Base-by-base conservation (phyloP, 1,140 invertebrate species). In the Chionoecetes opilio region DNA sequence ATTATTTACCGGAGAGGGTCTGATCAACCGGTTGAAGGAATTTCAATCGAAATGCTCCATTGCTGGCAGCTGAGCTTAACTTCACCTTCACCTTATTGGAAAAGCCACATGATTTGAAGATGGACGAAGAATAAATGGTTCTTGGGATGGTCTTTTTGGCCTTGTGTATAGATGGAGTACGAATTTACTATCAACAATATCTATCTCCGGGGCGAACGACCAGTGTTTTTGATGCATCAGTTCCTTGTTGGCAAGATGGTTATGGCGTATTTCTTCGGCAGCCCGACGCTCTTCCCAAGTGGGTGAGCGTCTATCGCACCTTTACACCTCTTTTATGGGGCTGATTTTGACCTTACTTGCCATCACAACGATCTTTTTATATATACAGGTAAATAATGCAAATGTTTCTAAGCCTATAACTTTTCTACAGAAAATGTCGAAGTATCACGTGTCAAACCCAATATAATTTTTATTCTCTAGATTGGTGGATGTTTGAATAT, bases 81-180 rank as follows among this genome's bases (percentile, higher is more conserved):
- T 89, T 89, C 87, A 89, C 32, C 6, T 89, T 11, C 37, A 38
- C 2, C 17, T 21, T 38, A 9, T 2, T 38, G 26, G 35, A 38
- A 8, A 26, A 89, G 41, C 87, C 87, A 21, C 87, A 34, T 11
- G 87, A 89, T 29, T 29, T 11, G 26, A 89, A 89, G 26, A 38
- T 29, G 87, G 87, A 37, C 21, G 21, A 8, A 89, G n/a, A 37
- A 38, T 11, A 37, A 89, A 89, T 89, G 87, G 87, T 38, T 6
- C 87, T 3, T 89, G 87, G 87, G 87, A 37, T 38, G 87, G 87
- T 37, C 35, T 89, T 6, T n/a, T 38, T 89, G 32, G 87, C 8
- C 9, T 89, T 2, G 8, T 89, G 5, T 11, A 89, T 2, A 34
- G 32, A 17, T 21, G 37, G 87, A 89, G 26, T 38, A 89, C 14